A percentile compares a stretch with the other conserved stretches of the same genome.
These are phyloP conservation scores for Actinia tenebrosa DNA, from an alignment of 64 coral and sea anemone genomes.

Conservation along the genomic window DNA sequence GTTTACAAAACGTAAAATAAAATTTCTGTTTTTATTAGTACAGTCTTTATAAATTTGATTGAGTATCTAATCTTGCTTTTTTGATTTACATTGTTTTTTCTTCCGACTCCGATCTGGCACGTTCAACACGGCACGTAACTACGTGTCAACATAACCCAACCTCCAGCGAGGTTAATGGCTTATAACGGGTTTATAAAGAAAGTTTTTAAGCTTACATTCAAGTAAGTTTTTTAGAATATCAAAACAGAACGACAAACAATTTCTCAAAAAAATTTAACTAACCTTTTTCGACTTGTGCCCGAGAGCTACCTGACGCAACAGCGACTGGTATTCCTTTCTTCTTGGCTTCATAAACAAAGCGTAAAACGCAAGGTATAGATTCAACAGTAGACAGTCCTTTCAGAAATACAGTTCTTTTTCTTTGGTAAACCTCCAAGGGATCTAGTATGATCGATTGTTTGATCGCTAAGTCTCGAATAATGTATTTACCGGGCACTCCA, in stretches of 20 bases:
- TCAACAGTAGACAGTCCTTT: slow-evolving; percentile 57
- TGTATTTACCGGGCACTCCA: slow-evolving; percentile 80
- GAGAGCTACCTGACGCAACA: slow-evolving; percentile 68
- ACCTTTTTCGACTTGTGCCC: slow-evolving; percentile 83
- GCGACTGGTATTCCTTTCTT: slow-evolving; percentile 65
- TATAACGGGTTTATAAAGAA: neutral
- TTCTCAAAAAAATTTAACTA: neutral
- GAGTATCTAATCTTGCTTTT: no score
- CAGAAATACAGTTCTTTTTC: slow-evolving; percentile 62
- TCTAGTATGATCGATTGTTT: slow-evolving; percentile 70
- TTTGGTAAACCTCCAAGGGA: slow-evolving; percentile 65
- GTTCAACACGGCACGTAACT: no score
- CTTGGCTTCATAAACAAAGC: slow-evolving; percentile 63
- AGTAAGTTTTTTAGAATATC: neutral
- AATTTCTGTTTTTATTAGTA: no score
- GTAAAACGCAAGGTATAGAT: slow-evolving; percentile 66
- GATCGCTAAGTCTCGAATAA: slow-evolving; percentile 64
- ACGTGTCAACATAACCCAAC: no score
- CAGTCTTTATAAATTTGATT: no score
- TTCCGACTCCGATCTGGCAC: no score
- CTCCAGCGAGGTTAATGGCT: neutral
- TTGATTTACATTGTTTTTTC: no score
- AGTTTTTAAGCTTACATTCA: neutral
- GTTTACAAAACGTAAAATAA: no score
- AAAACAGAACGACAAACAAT: neutral